A percentile compares a stretch with the other conserved stretches of the same genome.
phyloP scores from a whole-genome alignment of 2,888 invertebrate genomes.

The Synergus laeviventris region DNA sequence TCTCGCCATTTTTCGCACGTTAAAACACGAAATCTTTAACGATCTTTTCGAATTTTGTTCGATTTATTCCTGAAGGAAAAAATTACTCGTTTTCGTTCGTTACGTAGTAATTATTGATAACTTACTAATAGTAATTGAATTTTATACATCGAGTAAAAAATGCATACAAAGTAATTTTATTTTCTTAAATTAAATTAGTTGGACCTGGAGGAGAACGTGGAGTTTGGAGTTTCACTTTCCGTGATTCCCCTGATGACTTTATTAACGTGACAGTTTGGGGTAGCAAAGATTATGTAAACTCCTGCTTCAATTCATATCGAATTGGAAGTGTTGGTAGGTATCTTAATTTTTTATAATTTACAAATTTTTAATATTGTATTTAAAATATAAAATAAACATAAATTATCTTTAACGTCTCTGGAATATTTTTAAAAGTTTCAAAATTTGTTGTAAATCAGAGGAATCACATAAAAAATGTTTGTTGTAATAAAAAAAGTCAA shows the following conservation, averaged over 20 bases:
- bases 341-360: neutral
- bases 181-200: slow-evolving; percentile 27
- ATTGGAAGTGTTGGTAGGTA: slow-evolving; percentile 84
- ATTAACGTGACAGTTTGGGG: slow-evolving; percentile 90
- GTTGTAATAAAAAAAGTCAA: neutral
- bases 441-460: too few species aligned
- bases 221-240: slow-evolving; percentile 87
- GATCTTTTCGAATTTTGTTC: neutral
- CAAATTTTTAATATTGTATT: neutral
- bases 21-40: neutral
- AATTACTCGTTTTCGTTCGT: too few species aligned
- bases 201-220: slow-evolving; percentile 75
- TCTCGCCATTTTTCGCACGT: neutral
- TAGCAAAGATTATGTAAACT: slow-evolving; percentile 80
- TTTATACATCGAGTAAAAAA: neutral
- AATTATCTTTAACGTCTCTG: too few species aligned
- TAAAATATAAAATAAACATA: too few species aligned
- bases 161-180: neutral
- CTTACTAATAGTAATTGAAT: too few species aligned
- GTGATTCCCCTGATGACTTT: slow-evolving; percentile 84
- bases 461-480: too few species aligned
- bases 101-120: too few species aligned
- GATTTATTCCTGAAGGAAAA: neutral
- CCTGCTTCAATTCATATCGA: slow-evolving; percentile 81
- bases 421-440: too few species aligned